These are phyloP conservation scores for Selene dorsalis DNA, from an alignment of 2,797 vertebrate genomes.

Conservation along the genomic window DNA sequence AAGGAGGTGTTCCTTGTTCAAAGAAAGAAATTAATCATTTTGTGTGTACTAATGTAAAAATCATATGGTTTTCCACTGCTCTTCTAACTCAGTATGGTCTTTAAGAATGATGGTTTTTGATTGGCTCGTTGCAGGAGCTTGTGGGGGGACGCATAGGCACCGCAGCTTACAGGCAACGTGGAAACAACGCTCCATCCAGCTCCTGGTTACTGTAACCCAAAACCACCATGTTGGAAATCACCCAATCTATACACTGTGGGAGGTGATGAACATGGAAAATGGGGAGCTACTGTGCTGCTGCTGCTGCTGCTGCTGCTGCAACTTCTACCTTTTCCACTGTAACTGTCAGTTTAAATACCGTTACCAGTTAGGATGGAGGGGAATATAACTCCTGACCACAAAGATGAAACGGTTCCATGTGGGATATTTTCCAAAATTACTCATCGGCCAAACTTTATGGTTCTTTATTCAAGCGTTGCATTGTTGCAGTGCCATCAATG, in stretches of 20 bases:
- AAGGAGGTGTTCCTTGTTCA: neutral
- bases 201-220: slow-evolving; percentile 63
- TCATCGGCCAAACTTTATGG: slow-evolving; percentile 16
- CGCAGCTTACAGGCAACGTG: slow-evolving; percentile 65
- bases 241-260: slow-evolving; percentile 68
- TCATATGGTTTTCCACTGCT: slow-evolving; percentile 8
- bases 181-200: slow-evolving; percentile 71
- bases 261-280: slow-evolving; percentile 72
- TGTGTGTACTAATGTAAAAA: slow-evolving; percentile 50
- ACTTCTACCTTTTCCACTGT: slow-evolving; percentile 55
- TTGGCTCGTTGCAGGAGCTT: slow-evolving; percentile 52
- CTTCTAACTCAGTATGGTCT: slow-evolving; percentile 12
- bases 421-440: slow-evolving; percentile 25
- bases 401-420: slow-evolving; percentile 21
- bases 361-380: slow-evolving; percentile 17
- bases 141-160: slow-evolving; percentile 62
- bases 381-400: neutral
- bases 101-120: slow-evolving; percentile 36
- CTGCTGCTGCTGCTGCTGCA: slow-evolving; percentile 53
- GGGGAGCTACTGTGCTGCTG: slow-evolving; percentile 41
- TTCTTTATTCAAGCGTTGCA: slow-evolving; percentile 36
- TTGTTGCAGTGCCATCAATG: slow-evolving; percentile 42
- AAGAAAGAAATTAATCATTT: neutral
- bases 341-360: slow-evolving; percentile 38
- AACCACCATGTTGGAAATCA: slow-evolving; percentile 68